A percentile compares a stretch with the other conserved stretches of the same genome.
Conservation (phyloP, 2,888 invertebrate genomes). For the Gymnosoma rotundatum region DNA sequence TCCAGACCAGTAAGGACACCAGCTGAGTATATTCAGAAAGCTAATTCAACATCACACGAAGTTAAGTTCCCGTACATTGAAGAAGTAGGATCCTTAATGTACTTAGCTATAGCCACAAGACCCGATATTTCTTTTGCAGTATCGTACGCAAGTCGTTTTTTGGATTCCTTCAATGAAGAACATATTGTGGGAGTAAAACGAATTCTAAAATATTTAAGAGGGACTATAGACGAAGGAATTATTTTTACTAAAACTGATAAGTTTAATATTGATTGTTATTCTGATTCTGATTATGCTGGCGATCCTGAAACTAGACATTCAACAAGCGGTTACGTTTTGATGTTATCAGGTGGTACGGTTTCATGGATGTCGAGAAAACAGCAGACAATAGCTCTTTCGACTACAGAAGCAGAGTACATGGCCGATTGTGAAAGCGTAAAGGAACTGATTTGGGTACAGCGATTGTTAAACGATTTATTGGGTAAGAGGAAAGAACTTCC, state of each 20-base stretch:
- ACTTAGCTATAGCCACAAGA: slow-evolving; percentile 14
- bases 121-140: slow-evolving; percentile 31
- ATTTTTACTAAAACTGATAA: too few relatives aligned
- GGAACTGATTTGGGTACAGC: slow-evolving; percentile 31
- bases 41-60: neutral
- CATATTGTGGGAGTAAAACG: slow-evolving; percentile 22
- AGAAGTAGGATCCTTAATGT: slow-evolving; percentile 25
- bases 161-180: slow-evolving; percentile 19
- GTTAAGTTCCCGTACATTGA: neutral
- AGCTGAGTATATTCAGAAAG: neutral
- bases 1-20: neutral
- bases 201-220: slow-evolving; percentile 12
- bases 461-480: slow-evolving; percentile 9
- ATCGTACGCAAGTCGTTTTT: slow-evolving; percentile 9
- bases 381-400: slow-evolving; percentile 28
- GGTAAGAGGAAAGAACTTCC: neutral
- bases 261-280: neutral
- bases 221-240: too few relatives aligned
- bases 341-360: slow-evolving; percentile 26
- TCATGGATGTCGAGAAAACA: slow-evolving; percentile 28
- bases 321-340: slow-evolving; percentile 40
- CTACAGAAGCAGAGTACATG: slow-evolving; percentile 33
- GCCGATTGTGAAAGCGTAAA: slow-evolving; percentile 29
- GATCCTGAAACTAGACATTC: slow-evolving; percentile 28
- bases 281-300: slow-evolving; percentile 45